These are phyloP conservation scores for Nemopilema nomurai DNA, from an alignment of 30 jellyfish, hydroid and myxozoan species.

Conservation along the genomic window DNA sequence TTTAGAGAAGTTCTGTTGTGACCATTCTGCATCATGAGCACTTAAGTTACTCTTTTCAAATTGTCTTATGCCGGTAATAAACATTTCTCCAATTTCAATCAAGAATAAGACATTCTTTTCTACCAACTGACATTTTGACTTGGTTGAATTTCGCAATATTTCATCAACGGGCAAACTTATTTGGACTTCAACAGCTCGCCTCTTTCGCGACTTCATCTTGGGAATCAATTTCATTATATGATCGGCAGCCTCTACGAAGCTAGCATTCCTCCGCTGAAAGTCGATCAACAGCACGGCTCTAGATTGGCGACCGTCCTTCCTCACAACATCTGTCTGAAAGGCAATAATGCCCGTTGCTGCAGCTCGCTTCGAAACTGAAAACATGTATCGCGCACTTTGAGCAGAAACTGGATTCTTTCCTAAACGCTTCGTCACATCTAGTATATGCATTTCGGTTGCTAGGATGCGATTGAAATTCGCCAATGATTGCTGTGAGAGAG, in stretches of 20 bases:
- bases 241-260: conserved; percentile 36
- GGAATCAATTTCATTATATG: conserved; percentile 4
- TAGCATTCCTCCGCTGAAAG: conserved; percentile 16
- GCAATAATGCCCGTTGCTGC: conserved; percentile 35
- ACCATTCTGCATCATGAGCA: conserved; percentile 16
- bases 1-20: conserved; percentile 9
- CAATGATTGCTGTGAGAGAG: not conserved
- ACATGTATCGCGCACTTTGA: conserved; percentile 20
- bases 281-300: conserved; percentile 11
- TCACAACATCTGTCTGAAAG: conserved; percentile 19
- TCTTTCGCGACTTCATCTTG: conserved; percentile 17
- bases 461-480: conserved; percentile 37
- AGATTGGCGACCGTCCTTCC: conserved; percentile 8
- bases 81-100: conserved; percentile 3
- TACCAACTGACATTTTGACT: conserved; percentile 2
- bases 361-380: conserved; percentile 6
- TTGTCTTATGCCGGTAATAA: conserved; percentile 7
- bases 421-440: not conserved
- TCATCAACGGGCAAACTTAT: conserved; percentile 19
- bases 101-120: conserved; percentile 24
- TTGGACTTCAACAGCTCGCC: conserved; percentile 6
- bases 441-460: conserved; percentile 25
- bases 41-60: conserved; percentile 2
- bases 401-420: conserved; percentile 19
- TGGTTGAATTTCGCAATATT: conserved; percentile 15